phyloP scores from a whole-genome alignment of 35 echinoderm and acorn worm species.

The Apostichopus japonicus region DNA sequence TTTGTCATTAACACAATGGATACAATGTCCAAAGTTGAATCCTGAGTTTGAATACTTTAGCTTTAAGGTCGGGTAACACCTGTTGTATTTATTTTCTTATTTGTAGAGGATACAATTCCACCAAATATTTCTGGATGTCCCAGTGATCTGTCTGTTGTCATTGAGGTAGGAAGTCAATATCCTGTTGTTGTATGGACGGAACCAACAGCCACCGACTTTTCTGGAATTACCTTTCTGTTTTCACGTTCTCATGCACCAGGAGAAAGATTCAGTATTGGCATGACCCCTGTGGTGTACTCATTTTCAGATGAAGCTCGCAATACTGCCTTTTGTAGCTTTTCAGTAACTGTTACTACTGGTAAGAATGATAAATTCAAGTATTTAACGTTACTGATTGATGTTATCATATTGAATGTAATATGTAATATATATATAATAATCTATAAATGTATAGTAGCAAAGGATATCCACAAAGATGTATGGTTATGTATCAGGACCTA shows the following conservation, averaged over 20 bases:
- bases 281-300: conserved; percentile 61
- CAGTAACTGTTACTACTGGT: conserved; percentile 62
- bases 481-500: too few species aligned
- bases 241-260: conserved; percentile 47
- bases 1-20: too few species aligned
- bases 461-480: too few species aligned
- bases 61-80: too few species aligned
- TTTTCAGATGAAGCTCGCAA: conserved; percentile 71
- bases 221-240: neutral
- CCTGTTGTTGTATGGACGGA: conserved; percentile 31
- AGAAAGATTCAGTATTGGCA: conserved; percentile 58
- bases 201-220: conserved; percentile 57
- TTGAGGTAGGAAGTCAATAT: neutral
- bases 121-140: conserved; percentile 32
- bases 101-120: conserved; percentile 28
- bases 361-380: neutral
- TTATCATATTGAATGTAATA: too few species aligned
- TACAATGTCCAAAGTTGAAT: too few species aligned
- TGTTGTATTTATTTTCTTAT: neutral
- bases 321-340: conserved; percentile 55
- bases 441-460: too few species aligned
- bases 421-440: too few species aligned
- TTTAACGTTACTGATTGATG: too few species aligned
- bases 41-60: too few species aligned
- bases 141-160: neutral